A percentile compares a stretch with the other conserved stretches of the same genome.
phyloP scores from a whole-genome alignment of 2,797 vertebrate species.

The Acanthurus lineatus region DNA sequence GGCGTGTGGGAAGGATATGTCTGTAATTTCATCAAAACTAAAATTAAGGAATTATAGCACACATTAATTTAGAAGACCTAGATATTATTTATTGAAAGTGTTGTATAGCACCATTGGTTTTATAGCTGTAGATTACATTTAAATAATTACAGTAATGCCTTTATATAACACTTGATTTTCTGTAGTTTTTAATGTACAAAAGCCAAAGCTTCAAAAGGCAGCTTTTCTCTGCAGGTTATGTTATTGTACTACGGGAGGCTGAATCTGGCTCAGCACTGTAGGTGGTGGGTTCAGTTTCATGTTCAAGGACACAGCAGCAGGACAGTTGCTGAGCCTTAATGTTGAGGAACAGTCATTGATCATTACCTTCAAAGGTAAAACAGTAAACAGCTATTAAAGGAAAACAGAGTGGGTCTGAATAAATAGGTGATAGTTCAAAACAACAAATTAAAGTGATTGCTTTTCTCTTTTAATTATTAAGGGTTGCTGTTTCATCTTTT shows the following conservation, averaged over 20 bases:
- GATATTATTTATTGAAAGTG: conserved; percentile 5
- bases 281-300: conserved; percentile 49
- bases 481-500: conserved; percentile 31
- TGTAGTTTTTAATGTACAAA: not conserved
- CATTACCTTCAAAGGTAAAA: conserved; percentile 8
- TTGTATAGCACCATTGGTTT: not conserved
- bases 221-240: conserved; percentile 28
- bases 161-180: not conserved
- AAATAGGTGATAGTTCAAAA: not conserved
- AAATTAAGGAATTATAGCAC: not conserved
- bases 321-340: conserved; percentile 16
- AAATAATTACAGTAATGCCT: not conserved
- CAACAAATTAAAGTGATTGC: not conserved
- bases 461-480: not conserved
- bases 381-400: conserved; percentile 5
- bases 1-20: not conserved
- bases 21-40: not conserved
- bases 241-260: conserved; percentile 58
- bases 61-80: not conserved
- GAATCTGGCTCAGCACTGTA: conserved; percentile 48
- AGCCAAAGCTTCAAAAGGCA: conserved; percentile 10
- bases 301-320: conserved; percentile 51
- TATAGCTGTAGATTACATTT: not conserved
- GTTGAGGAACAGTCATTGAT: conserved; percentile 4
- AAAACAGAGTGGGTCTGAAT: not conserved